Evolutionary conservation across 2,113 vertebrate species (phyloP).

Genomic region (Acanthochromis polyacanthus): DNA sequence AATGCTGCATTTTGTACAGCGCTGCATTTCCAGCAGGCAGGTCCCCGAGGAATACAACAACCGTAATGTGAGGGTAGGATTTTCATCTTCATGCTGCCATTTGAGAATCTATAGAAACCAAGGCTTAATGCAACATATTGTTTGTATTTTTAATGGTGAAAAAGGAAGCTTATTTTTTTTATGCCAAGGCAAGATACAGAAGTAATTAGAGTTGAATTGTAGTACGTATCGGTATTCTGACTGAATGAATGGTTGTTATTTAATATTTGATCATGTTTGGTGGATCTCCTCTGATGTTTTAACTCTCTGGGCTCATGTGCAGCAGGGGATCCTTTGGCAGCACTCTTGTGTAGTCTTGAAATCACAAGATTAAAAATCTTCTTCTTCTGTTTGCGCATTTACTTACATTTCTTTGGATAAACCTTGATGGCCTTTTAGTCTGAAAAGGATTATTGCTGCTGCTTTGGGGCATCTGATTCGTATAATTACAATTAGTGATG

Average conservation of each 20-base stretch:
- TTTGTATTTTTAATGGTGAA: not conserved
- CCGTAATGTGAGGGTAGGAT: slow-evolving; percentile 66
- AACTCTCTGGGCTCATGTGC: not conserved
- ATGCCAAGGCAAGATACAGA: not conserved
- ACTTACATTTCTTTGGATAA: not conserved
- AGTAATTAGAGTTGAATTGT: not conserved
- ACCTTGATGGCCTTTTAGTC: not conserved
- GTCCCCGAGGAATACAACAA: slow-evolving; percentile 60
- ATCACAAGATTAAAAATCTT: not conserved
- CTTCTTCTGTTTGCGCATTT: slow-evolving; percentile 19
- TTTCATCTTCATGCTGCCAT: slow-evolving; percentile 42
- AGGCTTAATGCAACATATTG: not conserved
- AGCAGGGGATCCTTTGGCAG: not conserved
- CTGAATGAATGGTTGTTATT: slow-evolving; percentile 14
- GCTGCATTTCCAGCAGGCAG: slow-evolving; percentile 26
- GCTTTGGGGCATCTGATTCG: not conserved
- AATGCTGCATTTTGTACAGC: slow-evolving; percentile 60
- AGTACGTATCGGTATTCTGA: slow-evolving; percentile 19
- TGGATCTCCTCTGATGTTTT: not conserved
- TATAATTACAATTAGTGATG: not conserved
- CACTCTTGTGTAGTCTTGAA: not conserved
- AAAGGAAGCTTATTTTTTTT: not conserved
- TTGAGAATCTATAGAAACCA: slow-evolving; percentile 2
- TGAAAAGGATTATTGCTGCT: slow-evolving; percentile 9
- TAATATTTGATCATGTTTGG: slow-evolving; percentile 20